A percentile compares a stretch with the other conserved stretches of the same genome.
Conservation (phyloP, 2,797 vertebrate species). For the Octomys mimax region DNA sequence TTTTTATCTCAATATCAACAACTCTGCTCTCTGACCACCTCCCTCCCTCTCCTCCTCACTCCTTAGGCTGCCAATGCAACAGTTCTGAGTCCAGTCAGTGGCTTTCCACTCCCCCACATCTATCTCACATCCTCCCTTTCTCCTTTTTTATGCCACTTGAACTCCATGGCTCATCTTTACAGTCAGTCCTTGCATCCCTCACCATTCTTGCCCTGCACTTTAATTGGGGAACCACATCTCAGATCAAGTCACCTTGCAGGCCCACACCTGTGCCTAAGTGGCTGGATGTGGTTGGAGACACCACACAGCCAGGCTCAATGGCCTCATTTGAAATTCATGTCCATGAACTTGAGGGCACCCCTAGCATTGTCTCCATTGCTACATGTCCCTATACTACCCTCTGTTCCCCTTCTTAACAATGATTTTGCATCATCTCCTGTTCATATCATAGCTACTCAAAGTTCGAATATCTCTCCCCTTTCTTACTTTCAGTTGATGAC, state of each 20-base stretch:
- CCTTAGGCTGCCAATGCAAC: background rate
- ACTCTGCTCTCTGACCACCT: background rate
- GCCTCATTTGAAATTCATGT: background rate
- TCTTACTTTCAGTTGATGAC: background rate
- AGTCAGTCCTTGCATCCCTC: background rate
- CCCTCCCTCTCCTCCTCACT: background rate
- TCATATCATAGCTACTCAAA: background rate
- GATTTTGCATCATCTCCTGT: background rate
- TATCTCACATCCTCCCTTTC: background rate
- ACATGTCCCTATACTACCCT: background rate
- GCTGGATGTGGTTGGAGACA: background rate
- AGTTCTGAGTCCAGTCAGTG: background rate
- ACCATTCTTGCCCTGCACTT: background rate
- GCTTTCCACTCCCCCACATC: background rate
- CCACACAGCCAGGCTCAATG: background rate
- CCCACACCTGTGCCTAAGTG: background rate
- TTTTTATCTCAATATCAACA: background rate
- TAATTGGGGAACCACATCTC: background rate
- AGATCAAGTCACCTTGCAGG: background rate
- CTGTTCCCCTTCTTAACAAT: background rate
- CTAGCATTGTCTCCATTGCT: background rate
- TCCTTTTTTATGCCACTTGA: background rate
- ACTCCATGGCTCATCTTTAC: background rate
- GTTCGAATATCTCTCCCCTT: background rate
- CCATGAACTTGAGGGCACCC: background rate